Evolutionary conservation across 2,797 vertebrate species (phyloP).

Genomic region (Gymnopithys bicolor): DNA sequence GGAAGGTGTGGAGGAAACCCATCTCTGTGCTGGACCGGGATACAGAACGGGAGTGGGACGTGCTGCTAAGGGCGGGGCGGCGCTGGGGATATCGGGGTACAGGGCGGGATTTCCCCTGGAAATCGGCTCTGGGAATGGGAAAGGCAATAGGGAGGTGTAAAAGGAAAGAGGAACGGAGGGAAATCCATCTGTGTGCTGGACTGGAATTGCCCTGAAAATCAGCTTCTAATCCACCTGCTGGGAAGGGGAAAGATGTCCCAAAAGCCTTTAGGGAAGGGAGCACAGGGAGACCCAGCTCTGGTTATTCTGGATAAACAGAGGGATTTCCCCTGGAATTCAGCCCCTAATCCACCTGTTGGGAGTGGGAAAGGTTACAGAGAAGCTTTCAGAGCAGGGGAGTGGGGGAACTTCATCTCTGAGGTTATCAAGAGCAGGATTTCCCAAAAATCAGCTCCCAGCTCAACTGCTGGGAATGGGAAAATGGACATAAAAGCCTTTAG

Average conservation of each 20-base stretch:
- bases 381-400: neutral
- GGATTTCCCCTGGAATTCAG: neutral
- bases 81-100: neutral
- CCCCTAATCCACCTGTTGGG: neutral
- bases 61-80: neutral
- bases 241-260: neutral
- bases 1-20: neutral
- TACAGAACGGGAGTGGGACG: neutral
- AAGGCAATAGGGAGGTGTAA: neutral
- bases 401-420: neutral
- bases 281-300: accelerated
- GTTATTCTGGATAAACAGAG: neutral
- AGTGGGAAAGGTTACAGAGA: neutral
- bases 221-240: no score
- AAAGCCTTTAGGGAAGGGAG: neutral
- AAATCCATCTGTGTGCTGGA: neutral
- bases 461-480: neutral
- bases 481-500: neutral
- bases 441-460: neutral
- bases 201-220: neutral
- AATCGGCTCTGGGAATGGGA: neutral
- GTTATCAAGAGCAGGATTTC: neutral
- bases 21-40: neutral
- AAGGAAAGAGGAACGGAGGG: neutral
- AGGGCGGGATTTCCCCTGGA: neutral